Evolutionary conservation across 2,888 invertebrate genomes (phyloP).

Genomic region (Patella caerulea): DNA sequence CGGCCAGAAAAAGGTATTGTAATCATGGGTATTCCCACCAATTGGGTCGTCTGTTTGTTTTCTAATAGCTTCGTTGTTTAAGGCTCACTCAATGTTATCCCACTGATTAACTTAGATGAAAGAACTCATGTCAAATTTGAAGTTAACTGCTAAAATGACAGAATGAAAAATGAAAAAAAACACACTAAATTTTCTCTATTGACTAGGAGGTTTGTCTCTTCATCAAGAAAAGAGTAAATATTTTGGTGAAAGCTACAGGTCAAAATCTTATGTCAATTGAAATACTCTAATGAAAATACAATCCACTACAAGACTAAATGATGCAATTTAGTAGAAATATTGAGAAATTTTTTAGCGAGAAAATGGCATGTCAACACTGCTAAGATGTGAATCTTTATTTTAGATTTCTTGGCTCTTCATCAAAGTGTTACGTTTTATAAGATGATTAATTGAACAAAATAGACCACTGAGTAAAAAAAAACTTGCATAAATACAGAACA

Average conservation of each 20-base stretch:
- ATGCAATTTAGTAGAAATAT: background rate
- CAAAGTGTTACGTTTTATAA: no score
- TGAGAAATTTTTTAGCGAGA: background rate
- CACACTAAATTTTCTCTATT: background rate
- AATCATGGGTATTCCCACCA: constrained; percentile 24
- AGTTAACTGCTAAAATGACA: constrained; percentile 18
- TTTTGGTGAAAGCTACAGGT: constrained; percentile 4
- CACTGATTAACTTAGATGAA: constrained; percentile 19
- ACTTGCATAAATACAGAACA: no score
- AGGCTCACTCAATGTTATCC: constrained; percentile 23
- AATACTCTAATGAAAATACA: background rate
- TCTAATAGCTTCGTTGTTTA: constrained; percentile 28
- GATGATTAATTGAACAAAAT: no score
- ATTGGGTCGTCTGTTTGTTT: constrained; percentile 24
- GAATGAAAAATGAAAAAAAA: constrained; percentile 21
- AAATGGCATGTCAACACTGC: no score
- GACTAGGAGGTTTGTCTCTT: constrained; percentile 4
- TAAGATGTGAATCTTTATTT: no score
- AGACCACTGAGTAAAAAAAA: no score
- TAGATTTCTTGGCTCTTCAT: no score
- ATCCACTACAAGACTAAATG: background rate
- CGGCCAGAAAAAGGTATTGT: constrained; percentile 24
- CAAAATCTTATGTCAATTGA: constrained; percentile 10
- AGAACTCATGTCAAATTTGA: constrained; percentile 19
- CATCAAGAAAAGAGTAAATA: constrained; percentile 12